These are phyloP conservation scores for Dipus sagitta DNA, from an alignment of 2,797 vertebrate species.

Conservation along the genomic window DNA sequence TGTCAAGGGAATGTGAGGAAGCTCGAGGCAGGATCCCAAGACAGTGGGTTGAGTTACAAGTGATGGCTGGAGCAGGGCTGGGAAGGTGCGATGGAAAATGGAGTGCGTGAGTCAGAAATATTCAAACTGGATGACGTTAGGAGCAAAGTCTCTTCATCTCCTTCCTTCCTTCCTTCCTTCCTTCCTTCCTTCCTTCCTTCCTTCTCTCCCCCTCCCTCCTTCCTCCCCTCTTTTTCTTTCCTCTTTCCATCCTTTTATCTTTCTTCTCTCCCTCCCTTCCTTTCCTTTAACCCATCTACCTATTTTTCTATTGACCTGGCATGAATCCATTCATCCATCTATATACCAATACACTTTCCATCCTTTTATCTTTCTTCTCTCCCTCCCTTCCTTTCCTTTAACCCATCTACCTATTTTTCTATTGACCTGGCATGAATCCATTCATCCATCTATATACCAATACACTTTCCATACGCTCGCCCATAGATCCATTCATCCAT, in stretches of 20 bases:
- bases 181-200: too few species aligned
- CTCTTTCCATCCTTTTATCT: too few species aligned
- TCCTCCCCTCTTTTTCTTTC: too few species aligned
- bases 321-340: background rate
- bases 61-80: background rate
- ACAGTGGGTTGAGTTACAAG: background rate
- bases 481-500: background rate
- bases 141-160: background rate
- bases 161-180: background rate
- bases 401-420: background rate
- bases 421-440: background rate
- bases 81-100: background rate
- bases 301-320: too few species aligned
- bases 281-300: background rate
- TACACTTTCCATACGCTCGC: background rate
- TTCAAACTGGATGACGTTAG: background rate
- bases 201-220: background rate
- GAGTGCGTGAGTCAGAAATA: conserved; percentile 12
- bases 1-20: background rate
- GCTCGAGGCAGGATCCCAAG: background rate
- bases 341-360: too few species aligned
- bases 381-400: background rate
- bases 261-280: too few species aligned
- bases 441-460: too few species aligned
- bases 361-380: too few species aligned